Percentiles rank a stretch among this genome's conserved stretches.
phyloP scores from a whole-genome alignment of 2,113 vertebrate genomes.

The Camelus dromedarius region DNA sequence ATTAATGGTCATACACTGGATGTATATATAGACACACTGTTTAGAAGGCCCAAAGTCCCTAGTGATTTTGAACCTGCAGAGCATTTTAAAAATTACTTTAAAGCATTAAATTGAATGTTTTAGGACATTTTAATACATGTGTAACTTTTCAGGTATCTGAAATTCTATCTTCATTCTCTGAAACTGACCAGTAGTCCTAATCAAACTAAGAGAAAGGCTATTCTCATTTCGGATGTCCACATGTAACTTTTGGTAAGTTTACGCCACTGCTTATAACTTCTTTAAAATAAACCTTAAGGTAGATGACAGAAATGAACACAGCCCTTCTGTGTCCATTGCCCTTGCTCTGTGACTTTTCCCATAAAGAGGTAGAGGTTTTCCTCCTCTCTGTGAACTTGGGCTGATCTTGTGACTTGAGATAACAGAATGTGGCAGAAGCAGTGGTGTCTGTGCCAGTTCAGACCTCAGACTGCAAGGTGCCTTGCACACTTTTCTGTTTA shows the following conservation, averaged over 20 bases:
- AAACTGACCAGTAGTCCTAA: neutral
- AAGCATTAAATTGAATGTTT: slow-evolving; percentile 35
- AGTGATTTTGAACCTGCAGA: neutral
- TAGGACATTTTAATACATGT: neutral
- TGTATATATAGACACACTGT: neutral
- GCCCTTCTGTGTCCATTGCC: neutral
- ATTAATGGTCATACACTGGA: neutral
- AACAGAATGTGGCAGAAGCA: neutral
- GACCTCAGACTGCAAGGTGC: neutral
- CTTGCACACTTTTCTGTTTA: neutral
- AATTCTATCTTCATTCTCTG: neutral
- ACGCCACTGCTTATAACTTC: neutral
- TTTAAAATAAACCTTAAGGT: neutral
- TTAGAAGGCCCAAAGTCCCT: neutral
- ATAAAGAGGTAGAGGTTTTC: neutral
- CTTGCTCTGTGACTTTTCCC: neutral
- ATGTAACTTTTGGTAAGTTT: neutral
- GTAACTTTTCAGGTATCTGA: neutral
- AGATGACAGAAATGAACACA: neutral
- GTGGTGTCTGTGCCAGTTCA: neutral
- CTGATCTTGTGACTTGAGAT: neutral
- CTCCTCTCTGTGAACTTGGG: neutral
- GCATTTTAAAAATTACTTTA: slow-evolving; percentile 1
- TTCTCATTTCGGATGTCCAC: neutral
- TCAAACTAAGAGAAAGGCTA: neutral